Conservation (phyloP, 2,888 invertebrate genomes). For the Saturnia pavonia region DNA sequence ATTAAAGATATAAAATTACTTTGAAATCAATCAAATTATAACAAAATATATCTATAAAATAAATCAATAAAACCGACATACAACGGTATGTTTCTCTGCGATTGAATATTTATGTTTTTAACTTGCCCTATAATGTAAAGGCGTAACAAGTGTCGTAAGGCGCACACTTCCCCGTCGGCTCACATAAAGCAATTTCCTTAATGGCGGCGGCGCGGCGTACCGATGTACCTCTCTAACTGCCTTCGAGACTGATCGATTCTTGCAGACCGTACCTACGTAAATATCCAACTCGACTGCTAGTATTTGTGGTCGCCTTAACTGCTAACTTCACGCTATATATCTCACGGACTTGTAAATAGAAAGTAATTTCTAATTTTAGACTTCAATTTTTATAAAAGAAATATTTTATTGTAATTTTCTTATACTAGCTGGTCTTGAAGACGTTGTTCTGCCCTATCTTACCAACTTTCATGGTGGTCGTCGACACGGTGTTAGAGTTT, state of each 20-base stretch:
- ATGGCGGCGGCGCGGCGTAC: slow-evolving; percentile 46
- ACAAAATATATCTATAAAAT: background rate
- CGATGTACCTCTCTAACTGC: slow-evolving; percentile 55
- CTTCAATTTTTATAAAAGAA: too few species aligned
- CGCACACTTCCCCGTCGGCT: slow-evolving; percentile 35
- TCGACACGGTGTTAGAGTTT: too few species aligned
- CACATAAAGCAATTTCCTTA: slow-evolving; percentile 76
- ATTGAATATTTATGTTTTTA: slow-evolving; percentile 4
- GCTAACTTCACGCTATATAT: background rate
- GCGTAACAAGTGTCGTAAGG: slow-evolving; percentile 11
- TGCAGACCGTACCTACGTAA: slow-evolving; percentile 7
- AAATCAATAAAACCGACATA: background rate
- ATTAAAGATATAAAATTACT: too few species aligned
- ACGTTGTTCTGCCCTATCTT: too few species aligned
- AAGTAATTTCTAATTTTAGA: background rate
- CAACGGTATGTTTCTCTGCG: background rate
- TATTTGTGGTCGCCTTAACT: slow-evolving; percentile 4
- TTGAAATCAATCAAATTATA: background rate
- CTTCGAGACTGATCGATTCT: slow-evolving; percentile 35
- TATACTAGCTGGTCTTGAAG: too few species aligned
- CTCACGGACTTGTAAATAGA: background rate
- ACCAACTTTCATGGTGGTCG: too few species aligned
- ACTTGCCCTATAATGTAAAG: slow-evolving; percentile 5
- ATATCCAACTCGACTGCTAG: background rate
- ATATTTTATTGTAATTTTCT: too few species aligned